Conservation (phyloP, 2,113 vertebrate species). For the Archilochus colubris region DNA sequence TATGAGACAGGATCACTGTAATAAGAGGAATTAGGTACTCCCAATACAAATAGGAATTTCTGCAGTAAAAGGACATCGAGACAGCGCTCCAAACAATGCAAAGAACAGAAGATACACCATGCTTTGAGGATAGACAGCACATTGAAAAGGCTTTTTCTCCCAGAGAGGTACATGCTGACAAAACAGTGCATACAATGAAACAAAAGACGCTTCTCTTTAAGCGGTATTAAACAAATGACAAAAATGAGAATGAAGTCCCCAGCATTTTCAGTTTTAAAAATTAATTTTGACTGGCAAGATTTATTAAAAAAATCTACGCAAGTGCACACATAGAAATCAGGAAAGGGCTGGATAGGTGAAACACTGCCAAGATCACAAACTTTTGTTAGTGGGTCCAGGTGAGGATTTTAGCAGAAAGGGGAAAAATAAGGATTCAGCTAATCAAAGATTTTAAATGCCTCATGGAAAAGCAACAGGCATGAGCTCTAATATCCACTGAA, state of each 20-base stretch:
- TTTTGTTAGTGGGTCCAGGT: constrained; percentile 67
- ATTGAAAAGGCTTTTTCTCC: constrained; percentile 66
- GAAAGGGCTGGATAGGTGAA: constrained; percentile 61
- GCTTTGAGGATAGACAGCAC: constrained; percentile 79
- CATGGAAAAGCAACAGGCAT: background rate
- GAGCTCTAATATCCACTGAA: background rate
- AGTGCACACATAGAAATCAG: constrained; percentile 61
- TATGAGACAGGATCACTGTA: constrained; percentile 77
- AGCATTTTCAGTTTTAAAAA: constrained; percentile 72
- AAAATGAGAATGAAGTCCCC: constrained; percentile 84
- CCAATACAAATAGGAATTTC: constrained; percentile 71
- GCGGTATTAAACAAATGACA: constrained; percentile 84
- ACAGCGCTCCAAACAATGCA: constrained; percentile 75
- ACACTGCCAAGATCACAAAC: constrained; percentile 54
- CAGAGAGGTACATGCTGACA: constrained; percentile 84
- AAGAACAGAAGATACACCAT: constrained; percentile 80
- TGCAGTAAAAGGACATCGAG: constrained; percentile 74
- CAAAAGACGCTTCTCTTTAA: constrained; percentile 67
- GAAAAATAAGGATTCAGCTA: background rate
- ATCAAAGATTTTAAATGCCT: background rate
- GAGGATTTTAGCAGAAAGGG: constrained; percentile 33
- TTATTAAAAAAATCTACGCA: constrained; percentile 42
- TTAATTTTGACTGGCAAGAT: constrained; percentile 20
- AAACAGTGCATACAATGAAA: constrained; percentile 79
- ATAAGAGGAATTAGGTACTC: constrained; percentile 60